Evolutionary conservation across 2,888 invertebrate species (phyloP), one percentile per base, ranked within the genome.

Genomic region (Phasia obesa): DNA sequence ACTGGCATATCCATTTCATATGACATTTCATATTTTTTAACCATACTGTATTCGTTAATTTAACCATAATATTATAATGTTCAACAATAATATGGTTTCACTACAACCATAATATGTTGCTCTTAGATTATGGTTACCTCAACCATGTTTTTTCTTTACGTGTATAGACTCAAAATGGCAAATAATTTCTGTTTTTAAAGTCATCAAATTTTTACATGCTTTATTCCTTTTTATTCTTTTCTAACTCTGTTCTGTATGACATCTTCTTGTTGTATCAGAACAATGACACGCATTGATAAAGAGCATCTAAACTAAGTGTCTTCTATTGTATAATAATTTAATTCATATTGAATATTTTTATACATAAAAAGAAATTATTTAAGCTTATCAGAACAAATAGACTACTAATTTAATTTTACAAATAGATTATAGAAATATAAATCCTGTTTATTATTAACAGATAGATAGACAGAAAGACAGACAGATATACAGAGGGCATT

Each of bases 331-430:
- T 51, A 70, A 62, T 57, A 78, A 59, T 65, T 78, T 78, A 49
- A 31, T 69, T 78, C 35, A 35, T 64, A 82, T 74, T 81, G 64
- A 69, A 59, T 67, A 15, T 13, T 65, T 51, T 57, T 62, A n/a
- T 71, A 60, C 2, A 65, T 51, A 19, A 42, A 35, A 42, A 38
- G 35, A 11, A 1, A 44, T 55, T n/a, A 62, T 27, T 21, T 21
- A 55, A 42, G 78, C 78, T 82, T 83, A 75, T 83, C 82, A 49
- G 23, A 79, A 65, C 65, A 71, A 64, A 65, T 75, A 44, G 60
- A 75, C 71, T 75, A 79, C 55, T 78, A 83, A 78, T 82, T 82
- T 82, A 25, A 65, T 67, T 67, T 38, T 11, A 11, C 35, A 35
- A 35, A 60, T 47, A 69, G 51, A 76, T 59, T 67, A 53, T 65